A percentile compares a stretch with the other conserved stretches of the same genome.
These are phyloP conservation scores for Caenorhabditis japonica DNA, from an alignment of 2,888 invertebrate species.

Conservation along the genomic window DNA sequence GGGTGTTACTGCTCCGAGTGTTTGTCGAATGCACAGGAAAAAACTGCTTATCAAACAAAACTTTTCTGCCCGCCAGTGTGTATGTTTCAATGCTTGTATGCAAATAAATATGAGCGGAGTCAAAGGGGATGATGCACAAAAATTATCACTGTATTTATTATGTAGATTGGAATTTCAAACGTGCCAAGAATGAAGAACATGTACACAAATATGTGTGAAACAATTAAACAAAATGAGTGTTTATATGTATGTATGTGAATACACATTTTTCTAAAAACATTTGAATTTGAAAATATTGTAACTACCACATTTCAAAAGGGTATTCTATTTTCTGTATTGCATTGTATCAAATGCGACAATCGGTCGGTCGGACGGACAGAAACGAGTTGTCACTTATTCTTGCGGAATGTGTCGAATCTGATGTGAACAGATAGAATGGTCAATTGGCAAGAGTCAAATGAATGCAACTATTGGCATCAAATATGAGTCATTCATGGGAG, in stretches of 20 bases:
- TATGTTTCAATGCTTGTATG: constrained; percentile 21
- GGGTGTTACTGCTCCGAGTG: constrained; percentile 45
- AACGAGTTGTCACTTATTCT: constrained; percentile 14
- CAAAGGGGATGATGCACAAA: constrained; percentile 14
- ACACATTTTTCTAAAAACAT: too few species aligned
- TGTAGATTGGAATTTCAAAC: neutral
- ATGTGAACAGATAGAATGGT: constrained; percentile 25
- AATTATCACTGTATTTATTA: constrained; percentile 5
- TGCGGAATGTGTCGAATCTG: constrained; percentile 27
- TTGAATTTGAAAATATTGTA: too few species aligned
- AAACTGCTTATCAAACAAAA: constrained; percentile 48
- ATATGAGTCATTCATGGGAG: too few species aligned
- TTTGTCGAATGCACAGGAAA: constrained; percentile 45
- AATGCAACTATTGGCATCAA: constrained; percentile 31
- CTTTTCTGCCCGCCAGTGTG: constrained; percentile 17
- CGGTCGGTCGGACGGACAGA: too few species aligned
- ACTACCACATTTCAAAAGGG: neutral
- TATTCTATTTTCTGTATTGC: too few species aligned
- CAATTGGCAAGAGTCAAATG: constrained; percentile 6
- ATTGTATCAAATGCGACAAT: constrained; percentile 12
- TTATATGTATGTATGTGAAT: too few species aligned
- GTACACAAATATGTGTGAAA: too few species aligned
- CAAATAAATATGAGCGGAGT: too few species aligned
- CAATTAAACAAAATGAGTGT: too few species aligned
- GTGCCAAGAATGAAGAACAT: neutral